Evolutionary conservation across 92 coral and sea anemone species (phyloP).

Genomic region (Ricordea florida): DNA sequence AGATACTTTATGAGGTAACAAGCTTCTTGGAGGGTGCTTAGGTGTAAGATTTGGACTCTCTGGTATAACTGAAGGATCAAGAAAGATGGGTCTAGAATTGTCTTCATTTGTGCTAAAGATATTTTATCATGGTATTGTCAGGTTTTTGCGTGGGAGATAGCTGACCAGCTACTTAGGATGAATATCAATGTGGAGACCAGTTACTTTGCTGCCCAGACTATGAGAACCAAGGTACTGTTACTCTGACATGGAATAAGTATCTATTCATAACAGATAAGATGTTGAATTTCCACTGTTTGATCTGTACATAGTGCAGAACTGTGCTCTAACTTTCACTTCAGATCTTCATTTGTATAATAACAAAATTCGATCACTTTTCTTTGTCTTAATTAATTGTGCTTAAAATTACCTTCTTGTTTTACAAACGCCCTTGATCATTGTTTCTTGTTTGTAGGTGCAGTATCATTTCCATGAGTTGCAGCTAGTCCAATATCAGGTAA

Average conservation of each 20-base stretch:
- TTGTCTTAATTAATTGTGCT: neutral
- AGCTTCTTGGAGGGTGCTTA: too few species aligned
- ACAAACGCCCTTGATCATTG: neutral
- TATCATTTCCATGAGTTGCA: slow-evolving; percentile 92
- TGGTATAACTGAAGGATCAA: neutral
- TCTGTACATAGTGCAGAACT: too few species aligned
- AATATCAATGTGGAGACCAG: slow-evolving; percentile 81
- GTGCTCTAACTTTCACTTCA: too few species aligned
- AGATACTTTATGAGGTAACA: too few species aligned
- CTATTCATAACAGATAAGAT: too few species aligned
- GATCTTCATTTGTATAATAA: too few species aligned
- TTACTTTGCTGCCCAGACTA: slow-evolving; percentile 97
- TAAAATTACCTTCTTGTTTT: neutral
- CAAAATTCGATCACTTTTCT: too few species aligned
- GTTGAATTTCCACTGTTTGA: too few species aligned
- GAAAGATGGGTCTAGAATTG: too few species aligned
- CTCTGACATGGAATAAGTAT: neutral
- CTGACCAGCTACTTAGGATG: slow-evolving; percentile 86
- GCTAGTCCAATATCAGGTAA: slow-evolving; percentile 88
- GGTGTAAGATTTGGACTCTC: too few species aligned
- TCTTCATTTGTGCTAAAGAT: neutral
- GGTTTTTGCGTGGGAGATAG: slow-evolving; percentile 97
- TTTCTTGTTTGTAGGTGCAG: slow-evolving; percentile 86
- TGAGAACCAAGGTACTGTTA: slow-evolving; percentile 89
- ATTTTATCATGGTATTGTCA: slow-evolving; percentile 1